A percentile compares a stretch with the other conserved stretches of the same genome.
Conservation (phyloP, 2,113 vertebrate species). For the Egretta garzetta region DNA sequence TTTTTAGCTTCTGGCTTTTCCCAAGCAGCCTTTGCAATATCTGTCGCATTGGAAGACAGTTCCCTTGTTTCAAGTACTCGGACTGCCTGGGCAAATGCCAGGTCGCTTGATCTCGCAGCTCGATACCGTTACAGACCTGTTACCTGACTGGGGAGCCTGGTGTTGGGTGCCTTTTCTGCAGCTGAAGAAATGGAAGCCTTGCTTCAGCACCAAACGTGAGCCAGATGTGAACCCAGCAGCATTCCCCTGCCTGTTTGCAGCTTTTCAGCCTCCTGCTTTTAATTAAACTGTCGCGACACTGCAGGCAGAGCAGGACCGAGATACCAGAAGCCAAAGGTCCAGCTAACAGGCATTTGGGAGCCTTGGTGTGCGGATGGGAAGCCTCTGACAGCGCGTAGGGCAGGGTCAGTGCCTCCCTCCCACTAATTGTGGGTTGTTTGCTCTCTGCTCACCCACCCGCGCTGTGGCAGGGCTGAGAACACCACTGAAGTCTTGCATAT, state of each 20-base stretch:
- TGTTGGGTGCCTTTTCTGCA: background rate
- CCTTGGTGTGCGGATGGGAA: background rate
- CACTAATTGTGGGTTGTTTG: background rate
- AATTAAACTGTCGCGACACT: background rate
- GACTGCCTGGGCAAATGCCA: background rate
- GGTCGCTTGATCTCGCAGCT: background rate
- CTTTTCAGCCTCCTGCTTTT: background rate
- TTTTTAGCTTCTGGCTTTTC: background rate
- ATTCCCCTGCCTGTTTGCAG: background rate
- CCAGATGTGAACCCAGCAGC: background rate
- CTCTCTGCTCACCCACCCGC: background rate
- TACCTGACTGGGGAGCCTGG: background rate
- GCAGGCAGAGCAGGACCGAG: background rate
- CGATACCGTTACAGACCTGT: background rate
- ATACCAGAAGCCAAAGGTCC: background rate
- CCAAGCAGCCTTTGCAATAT: background rate
- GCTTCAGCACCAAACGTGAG: background rate
- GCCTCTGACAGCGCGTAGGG: rapidly evolving
- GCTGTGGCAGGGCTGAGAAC: background rate
- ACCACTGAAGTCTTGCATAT: background rate
- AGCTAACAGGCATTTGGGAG: background rate
- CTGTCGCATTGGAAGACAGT: background rate
- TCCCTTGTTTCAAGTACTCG: background rate
- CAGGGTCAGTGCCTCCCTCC: background rate
- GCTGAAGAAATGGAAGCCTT: background rate